Base-by-base conservation (phyloP, 1,140 invertebrate species). In the Magallana ariakensis region DNA sequence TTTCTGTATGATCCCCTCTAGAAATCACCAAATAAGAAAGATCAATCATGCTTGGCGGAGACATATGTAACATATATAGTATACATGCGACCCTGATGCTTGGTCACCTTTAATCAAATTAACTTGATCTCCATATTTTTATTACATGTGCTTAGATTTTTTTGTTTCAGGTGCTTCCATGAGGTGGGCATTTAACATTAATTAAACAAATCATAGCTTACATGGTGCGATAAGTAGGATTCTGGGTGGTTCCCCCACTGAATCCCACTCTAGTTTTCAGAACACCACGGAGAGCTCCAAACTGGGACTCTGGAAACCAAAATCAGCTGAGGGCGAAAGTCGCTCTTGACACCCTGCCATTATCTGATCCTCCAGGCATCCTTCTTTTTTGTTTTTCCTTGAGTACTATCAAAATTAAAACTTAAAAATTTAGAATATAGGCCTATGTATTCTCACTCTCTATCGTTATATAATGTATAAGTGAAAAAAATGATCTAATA, bases 291-390 rank as follows among this genome's bases (percentile, higher is more conserved):
- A 96, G 96, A 62, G 96, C 97, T 3, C 98, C 98, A 94, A 98
- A 99, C 80, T 98, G 95, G 0, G 97, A 97, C 93, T 99, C 98
- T 22, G 97, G 97, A n/a, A 97, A 97, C 98, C 98, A 99, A 94
- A 99, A 99, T 94, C 98, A 99, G 70, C 98, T 97, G 97, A 99
- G 98, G 7, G 97, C 98, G 94, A 99, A 98, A 1, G 98, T 98
- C 0, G 98, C 98, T 75, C 86, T 84, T n/a, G 81, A 84, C 9
- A 89, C 33, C 15, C 75, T 85, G n/a, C 85, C 85, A 10, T 33
- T 87, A n/a, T 66, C 66, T 54, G 22, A 26, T 83, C 75, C 62
- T 11, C 75, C 82, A 13, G 85, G 75, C 88, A 86, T 86, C 15
- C n/a, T n/a, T n/a, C n/a, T n/a, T 19, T 86, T 26, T n/a, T 9